Base-by-base conservation (phyloP, 2,113 vertebrate genomes). In the Philantomba maxwellii region DNA sequence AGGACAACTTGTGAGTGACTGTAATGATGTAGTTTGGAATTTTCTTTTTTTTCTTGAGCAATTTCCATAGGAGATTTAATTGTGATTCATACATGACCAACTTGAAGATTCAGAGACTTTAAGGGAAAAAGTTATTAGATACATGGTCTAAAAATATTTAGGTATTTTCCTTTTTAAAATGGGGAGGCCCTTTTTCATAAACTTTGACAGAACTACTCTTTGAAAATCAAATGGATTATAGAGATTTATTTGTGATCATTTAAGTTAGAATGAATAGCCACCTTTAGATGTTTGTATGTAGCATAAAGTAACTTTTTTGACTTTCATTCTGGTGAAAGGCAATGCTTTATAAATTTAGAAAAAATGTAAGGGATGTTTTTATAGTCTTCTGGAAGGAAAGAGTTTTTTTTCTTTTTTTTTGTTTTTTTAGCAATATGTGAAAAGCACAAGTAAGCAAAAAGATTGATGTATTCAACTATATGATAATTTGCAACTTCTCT, bases 1-100 rank as follows among this genome's bases (percentile, higher is more conserved):
- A 95, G 60, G 92, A 23, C 97, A 87, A 47, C 95, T 82, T 23
- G 99, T 99, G 91, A 99, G 99, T 98, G 94, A 4, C 21, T n/a
- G 5, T 17, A 21, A 16, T 19, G 11, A 25, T 39, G 51, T 6
- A 8, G 3, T 84, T 62, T 77, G 51, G 16, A 87, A 77, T 57
- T 62, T 87, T n/a, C 51, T 82, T 64, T 70, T 53, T 53, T 86
- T 88, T 62, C 62, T 81, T 51, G 21, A 55, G 53, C 36, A 57
- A 25, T 82, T 96, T 19, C 30, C 25, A 13, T 30, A 49, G 30
- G 6, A 80, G 5, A 93, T 97, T 90, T 93, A 36, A 83, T 23
- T 86, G n/a, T 86, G 36, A 55, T 77, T 77, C 80, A 62, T 45
- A 43, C 2, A 43, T 60, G 43, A 92, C 28, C 58, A 89, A 43